Base-by-base conservation (phyloP, 1,140 invertebrate genomes). In the Elysia chlorotica region DNA sequence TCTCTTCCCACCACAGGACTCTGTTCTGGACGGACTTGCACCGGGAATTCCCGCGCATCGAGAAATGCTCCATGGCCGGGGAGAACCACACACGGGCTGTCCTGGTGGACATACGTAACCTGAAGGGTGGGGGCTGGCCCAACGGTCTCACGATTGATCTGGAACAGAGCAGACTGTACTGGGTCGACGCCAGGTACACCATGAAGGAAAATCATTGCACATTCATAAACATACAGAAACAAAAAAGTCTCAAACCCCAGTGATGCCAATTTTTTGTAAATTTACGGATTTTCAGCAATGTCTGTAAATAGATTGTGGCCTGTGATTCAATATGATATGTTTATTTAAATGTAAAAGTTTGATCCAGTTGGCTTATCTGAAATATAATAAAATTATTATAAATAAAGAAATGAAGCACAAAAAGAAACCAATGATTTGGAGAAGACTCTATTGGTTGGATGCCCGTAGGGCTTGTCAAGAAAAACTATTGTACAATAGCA, bases 1-100 rank as follows among this genome's bases (percentile, higher is more conserved):
- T 67, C n/a, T 54, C 21, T 30, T 56, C 35, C 31, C 17, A 28
- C 35, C 31, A 14, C 37, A 73, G 61, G 1, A 73, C 23, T 25
- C 41, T 65, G 17, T 65, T 66, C 25, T 65, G 71, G 61, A 73
- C 94, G 3, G 95, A 97, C 87, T 97, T 95, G 95, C 87, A 94
- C 63, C 90, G 91, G 28, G 86, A 88, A 70, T 78, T 84, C 57
- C 91, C 91, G 2, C 81, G 91, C 41, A 92, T 88, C 62, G 89
- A 89, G 85, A 88, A 74, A 54, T 89, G 84, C 66, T 89, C 85
- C 19, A 91, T 92, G 91, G 89, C 89, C 73, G 91, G 91, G 48
- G 88, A 90, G 65, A 91, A 91, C 37, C 87, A 90, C 53, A 80
- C 86, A 17, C 81, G 87, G 25, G 77, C 89, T 23, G 80, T 82